phyloP scores from a whole-genome alignment of 1,140 invertebrate genomes.

The Drosophila kurseongensis region DNA sequence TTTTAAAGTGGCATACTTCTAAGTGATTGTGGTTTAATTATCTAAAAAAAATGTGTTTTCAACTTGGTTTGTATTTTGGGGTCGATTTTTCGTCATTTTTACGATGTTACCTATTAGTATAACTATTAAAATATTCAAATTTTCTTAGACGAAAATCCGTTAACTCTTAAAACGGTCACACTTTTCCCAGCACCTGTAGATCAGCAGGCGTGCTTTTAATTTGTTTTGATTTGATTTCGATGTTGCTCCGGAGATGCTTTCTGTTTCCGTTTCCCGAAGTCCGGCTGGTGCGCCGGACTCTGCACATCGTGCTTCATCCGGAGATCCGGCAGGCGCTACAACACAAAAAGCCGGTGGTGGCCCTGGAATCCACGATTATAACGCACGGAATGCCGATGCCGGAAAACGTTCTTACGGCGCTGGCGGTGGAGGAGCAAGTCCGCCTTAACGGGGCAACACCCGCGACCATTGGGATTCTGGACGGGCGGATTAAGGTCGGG shows the following conservation, averaged over 20 bases:
- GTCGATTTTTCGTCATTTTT: too few relatives aligned
- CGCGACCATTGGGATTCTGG: conserved; percentile 95
- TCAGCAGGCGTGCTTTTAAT: conserved; percentile 38
- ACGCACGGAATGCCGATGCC: conserved; percentile 99
- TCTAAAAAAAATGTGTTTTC: too few relatives aligned
- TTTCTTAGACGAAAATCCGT: too few relatives aligned
- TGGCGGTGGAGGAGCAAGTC: conserved; percentile 92
- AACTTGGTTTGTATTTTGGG: too few relatives aligned
- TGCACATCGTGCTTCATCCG: conserved; percentile 65
- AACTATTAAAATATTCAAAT: too few relatives aligned
- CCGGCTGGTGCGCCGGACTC: background rate
- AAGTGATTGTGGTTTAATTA: too few relatives aligned
- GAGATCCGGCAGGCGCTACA: conserved; percentile 60
- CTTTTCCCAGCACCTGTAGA: conserved; percentile 8
- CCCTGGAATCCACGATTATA: conserved; percentile 98
- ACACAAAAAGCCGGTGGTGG: conserved; percentile 88
- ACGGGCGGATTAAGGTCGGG: conserved; percentile 94
- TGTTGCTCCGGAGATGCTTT: conserved; percentile 24
- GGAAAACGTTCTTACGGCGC: conserved; percentile 94
- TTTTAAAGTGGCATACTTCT: too few relatives aligned
- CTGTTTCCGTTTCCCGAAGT: conserved; percentile 9
- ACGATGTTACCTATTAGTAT: too few relatives aligned
- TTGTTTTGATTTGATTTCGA: conserved; percentile 43
- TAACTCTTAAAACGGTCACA: background rate
- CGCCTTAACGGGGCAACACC: conserved; percentile 93